Base-by-base conservation (phyloP, 2,888 invertebrate genomes). In the Patella caerulea region DNA sequence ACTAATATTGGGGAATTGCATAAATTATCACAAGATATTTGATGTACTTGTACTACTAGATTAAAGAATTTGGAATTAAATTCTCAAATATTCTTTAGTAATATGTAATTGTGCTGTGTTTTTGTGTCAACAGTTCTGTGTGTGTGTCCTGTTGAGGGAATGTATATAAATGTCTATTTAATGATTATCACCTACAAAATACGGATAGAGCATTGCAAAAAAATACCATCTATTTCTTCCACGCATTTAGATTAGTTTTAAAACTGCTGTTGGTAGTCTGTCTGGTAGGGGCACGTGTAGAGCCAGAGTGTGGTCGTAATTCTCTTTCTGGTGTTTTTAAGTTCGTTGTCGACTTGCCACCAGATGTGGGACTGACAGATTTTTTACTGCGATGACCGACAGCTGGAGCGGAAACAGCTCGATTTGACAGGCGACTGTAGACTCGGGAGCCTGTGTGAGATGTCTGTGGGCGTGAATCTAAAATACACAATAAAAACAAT, bases 391-490 rank as follows among this genome's bases (percentile, higher is more conserved):
- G 19, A 24, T 24, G 65, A 65, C 65, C 65, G 24, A 59, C 52
- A 5, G 76, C 71, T 56, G 76, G 71, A 34, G 72, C 76, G 14
- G 76, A 76, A 59, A 71, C 71, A 12, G 71, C 52, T 19, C 76
- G 29, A 59, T 72, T 75, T 4, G 72, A 34, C 17, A 34, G 19
- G 14, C 65, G 52, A n/a, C 53, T 52, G 14, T 29, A 52, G 12
- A 15, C 65, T 52, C 73, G 52, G 9, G 59, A 65, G 7, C 17
- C 45, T 3, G 71, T 45, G 11, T 71, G 56, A 19, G 56, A 45
- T 19, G 74, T 74, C 11, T 71, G 74, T 55, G 71, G 72, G 5
- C 71, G 70, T 1, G 45, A 76, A 77, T 17, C 82, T 83, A 55
- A 45, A 45, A 45, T 45, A 45, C 1, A 45, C 45, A 45, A 45